phyloP scores from a whole-genome alignment of 2,888 invertebrate genomes.

The Parthenolecanium corni region DNA sequence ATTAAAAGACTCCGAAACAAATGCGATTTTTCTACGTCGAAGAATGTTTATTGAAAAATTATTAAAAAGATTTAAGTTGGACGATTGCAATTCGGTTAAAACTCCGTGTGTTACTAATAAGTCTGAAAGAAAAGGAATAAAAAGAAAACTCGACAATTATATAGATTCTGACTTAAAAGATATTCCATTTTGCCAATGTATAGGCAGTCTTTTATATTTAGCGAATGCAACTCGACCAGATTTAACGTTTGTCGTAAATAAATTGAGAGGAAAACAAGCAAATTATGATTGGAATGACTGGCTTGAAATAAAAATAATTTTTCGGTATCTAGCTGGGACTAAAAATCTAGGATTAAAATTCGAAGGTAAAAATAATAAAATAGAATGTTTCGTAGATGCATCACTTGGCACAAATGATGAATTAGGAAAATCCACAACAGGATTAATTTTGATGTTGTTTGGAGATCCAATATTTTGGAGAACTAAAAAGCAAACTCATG shows the following conservation, averaged over 20 bases:
- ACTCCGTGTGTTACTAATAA: not conserved
- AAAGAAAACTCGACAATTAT: too few species aligned
- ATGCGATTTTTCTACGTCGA: not conserved
- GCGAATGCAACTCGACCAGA: not conserved
- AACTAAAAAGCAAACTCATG: too few species aligned
- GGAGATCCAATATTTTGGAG: not conserved
- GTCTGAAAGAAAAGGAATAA: not conserved
- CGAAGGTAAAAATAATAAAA: not conserved
- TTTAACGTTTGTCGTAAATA: not conserved
- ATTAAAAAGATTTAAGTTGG: not conserved
- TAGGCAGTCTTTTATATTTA: constrained; percentile 1
- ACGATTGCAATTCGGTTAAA: not conserved
- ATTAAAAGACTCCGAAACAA: not conserved
- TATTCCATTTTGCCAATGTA: not conserved
- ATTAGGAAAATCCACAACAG: constrained; percentile 8
- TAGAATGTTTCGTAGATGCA: constrained; percentile 3
- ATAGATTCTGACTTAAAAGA: not conserved
- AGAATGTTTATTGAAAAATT: not conserved
- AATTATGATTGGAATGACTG: not conserved
- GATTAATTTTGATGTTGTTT: not conserved
- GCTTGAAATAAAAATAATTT: not conserved
- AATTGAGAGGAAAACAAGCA: not conserved
- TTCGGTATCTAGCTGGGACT: not conserved
- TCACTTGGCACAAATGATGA: constrained; percentile 1
- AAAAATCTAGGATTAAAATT: not conserved